Evolutionary conservation across 2,113 vertebrate genomes (phyloP).

Genomic region (Chaenogobius annularis): DNA sequence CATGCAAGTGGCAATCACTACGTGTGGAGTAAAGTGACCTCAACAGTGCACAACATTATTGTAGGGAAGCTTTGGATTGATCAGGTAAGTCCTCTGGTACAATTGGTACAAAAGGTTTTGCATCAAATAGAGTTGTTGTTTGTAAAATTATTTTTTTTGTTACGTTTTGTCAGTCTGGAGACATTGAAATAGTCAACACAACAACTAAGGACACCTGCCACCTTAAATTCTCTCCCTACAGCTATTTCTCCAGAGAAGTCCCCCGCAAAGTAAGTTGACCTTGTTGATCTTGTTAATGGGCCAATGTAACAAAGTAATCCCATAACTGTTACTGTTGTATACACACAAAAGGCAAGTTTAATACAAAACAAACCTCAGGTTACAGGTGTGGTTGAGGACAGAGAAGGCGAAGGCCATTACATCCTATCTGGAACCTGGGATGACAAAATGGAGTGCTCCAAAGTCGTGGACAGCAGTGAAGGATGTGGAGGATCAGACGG

Average conservation of each 20-base stretch:
- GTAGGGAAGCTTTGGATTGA: conserved; percentile 98
- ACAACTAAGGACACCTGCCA: conserved; percentile 92
- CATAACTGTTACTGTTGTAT: background rate
- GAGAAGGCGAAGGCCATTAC: conserved; percentile 82
- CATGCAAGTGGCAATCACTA: conserved; percentile 91
- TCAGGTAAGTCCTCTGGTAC: conserved; percentile 75
- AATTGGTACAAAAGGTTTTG: background rate
- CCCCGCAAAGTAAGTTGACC: conserved; percentile 85
- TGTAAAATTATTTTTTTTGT: conserved; percentile 9
- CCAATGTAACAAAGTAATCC: background rate
- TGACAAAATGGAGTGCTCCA: conserved; percentile 92
- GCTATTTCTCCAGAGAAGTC: conserved; percentile 94
- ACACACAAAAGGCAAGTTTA: background rate
- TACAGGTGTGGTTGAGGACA: conserved; percentile 87
- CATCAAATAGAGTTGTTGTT: background rate
- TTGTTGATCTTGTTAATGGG: background rate
- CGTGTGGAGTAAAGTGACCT: conserved; percentile 94
- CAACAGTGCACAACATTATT: conserved; percentile 96
- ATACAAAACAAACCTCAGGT: conserved; percentile 76
- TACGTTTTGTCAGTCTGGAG: conserved; percentile 83
- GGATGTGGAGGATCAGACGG: conserved; percentile 83
- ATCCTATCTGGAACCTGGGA: conserved; percentile 95
- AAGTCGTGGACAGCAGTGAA: conserved; percentile 87
- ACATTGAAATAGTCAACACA: conserved; percentile 91
- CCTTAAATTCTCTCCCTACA: conserved; percentile 95